A percentile compares a stretch with the other conserved stretches of the same genome.
Conservation (phyloP, 2,888 invertebrate species). For the Diaperis boleti region DNA sequence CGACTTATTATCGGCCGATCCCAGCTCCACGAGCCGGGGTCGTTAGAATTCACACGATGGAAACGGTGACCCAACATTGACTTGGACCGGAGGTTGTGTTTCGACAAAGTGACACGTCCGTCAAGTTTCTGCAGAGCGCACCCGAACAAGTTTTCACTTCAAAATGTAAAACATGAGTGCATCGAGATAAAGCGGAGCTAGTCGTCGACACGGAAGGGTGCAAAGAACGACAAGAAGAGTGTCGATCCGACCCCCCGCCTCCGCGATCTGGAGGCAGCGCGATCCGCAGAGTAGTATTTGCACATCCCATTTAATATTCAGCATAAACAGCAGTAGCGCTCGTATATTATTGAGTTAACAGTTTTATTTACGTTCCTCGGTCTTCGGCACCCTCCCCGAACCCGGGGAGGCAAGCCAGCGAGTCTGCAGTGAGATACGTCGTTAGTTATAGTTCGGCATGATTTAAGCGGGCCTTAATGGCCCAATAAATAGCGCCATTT, state of each 20-base stretch:
- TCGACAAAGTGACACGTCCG: too few relatives aligned
- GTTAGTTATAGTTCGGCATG: constrained; percentile 71
- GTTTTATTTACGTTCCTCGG: constrained; percentile 59
- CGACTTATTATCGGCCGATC: constrained; percentile 17
- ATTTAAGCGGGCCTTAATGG: constrained; percentile 73
- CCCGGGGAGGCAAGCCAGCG: constrained; percentile 20
- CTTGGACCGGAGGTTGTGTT: too few relatives aligned
- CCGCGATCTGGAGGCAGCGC: too few relatives aligned
- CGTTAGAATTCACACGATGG: too few relatives aligned
- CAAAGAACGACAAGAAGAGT: too few relatives aligned
- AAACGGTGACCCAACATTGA: too few relatives aligned
- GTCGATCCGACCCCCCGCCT: too few relatives aligned
- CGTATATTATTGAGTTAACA: constrained; percentile 55
- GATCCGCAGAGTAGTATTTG: constrained; percentile 51
- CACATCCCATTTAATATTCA: constrained; percentile 54
- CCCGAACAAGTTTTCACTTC: too few relatives aligned
- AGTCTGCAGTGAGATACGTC: constrained; percentile 59
- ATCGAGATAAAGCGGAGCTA: too few relatives aligned
- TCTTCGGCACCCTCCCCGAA: constrained; percentile 42
- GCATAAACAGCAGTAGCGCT: constrained; percentile 53
- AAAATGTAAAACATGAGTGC: too few relatives aligned
- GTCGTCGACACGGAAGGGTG: too few relatives aligned
- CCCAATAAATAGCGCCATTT: constrained; percentile 73
- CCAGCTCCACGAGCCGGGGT: constrained; percentile 5
- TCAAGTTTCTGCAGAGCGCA: too few relatives aligned